Evolutionary conservation across 2,888 invertebrate species (phyloP).

Genomic region (Deilephila elpenor): DNA sequence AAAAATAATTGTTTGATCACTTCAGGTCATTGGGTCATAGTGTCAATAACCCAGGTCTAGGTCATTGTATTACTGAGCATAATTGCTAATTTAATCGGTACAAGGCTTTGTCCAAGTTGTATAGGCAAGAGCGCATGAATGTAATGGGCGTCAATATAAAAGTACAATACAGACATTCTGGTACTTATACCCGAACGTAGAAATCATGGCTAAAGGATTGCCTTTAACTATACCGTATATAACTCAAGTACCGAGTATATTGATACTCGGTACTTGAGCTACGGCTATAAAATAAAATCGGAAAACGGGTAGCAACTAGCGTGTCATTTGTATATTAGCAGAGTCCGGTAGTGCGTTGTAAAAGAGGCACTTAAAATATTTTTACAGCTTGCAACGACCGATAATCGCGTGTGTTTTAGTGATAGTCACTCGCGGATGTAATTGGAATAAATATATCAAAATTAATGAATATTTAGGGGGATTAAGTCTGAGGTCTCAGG

Average conservation of each 20-base stretch:
- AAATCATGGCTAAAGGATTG: too few relatives aligned
- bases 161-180: too few relatives aligned
- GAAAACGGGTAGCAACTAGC: slow-evolving; percentile 17
- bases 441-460: too few relatives aligned
- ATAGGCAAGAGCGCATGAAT: neutral
- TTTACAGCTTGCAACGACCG: neutral
- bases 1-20: neutral
- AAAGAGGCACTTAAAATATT: slow-evolving; percentile 14
- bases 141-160: too few relatives aligned
- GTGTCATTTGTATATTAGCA: slow-evolving; percentile 12
- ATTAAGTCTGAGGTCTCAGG: too few relatives aligned
- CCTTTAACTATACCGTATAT: too few relatives aligned
- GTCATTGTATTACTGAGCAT: slow-evolving; percentile 1
- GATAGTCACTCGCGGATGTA: too few relatives aligned
- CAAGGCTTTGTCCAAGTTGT: neutral
- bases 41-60: slow-evolving; percentile 31
- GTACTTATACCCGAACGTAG: too few relatives aligned
- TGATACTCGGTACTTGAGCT: too few relatives aligned
- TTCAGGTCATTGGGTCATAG: slow-evolving; percentile 17
- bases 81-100: slow-evolving; percentile 13
- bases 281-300: neutral
- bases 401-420: neutral
- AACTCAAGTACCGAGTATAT: too few relatives aligned
- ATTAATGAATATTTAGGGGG: too few relatives aligned
- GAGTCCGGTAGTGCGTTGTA: slow-evolving; percentile 6